A percentile compares a stretch with the other conserved stretches of the same genome.
Conservation (phyloP, 1,140 invertebrate species). For the Drosophila suzukii region DNA sequence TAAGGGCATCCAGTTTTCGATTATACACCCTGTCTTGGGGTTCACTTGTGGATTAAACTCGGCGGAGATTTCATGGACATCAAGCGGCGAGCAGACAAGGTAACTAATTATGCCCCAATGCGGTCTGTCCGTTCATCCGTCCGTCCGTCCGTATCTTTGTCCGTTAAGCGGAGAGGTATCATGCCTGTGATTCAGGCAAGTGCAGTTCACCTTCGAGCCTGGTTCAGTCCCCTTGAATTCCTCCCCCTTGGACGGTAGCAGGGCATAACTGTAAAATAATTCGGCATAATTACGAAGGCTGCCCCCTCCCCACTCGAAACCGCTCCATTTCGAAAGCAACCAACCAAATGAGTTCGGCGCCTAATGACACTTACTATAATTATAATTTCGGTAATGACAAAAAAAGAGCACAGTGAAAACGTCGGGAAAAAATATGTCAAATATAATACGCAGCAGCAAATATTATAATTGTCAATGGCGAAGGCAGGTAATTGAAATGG, state of each 20-base stretch:
- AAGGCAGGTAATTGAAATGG: conserved; percentile 47
- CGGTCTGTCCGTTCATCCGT: conserved; percentile 12
- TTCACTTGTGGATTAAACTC: conserved; percentile 50
- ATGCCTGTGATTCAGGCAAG: conserved; percentile 48
- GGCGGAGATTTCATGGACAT: conserved; percentile 55
- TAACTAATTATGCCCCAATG: conserved; percentile 60
- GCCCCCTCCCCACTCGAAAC: conserved; percentile 2
- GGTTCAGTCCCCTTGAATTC: neutral
- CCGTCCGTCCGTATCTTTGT: conserved; percentile 11
- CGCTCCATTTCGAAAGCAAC: conserved; percentile 43
- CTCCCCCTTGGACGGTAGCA: conserved; percentile 28
- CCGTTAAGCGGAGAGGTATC: conserved; percentile 30
- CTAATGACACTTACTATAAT: conserved; percentile 82
- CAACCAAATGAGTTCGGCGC: conserved; percentile 70
- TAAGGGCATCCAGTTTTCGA: conserved; percentile 3
- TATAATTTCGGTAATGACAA: conserved; percentile 83
- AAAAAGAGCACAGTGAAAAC: conserved; percentile 48
- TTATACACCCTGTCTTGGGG: neutral
- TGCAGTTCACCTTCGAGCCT: conserved; percentile 40
- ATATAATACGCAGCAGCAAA: conserved; percentile 74
- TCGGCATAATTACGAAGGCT: conserved; percentile 64
- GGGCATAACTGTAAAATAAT: conserved; percentile 74
- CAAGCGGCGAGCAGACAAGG: conserved; percentile 51
- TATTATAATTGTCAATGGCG: conserved; percentile 75
- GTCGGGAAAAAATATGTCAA: conserved; percentile 73